Conservation (phyloP, 2,797 vertebrate species). For the Hafferia zeledoni region DNA sequence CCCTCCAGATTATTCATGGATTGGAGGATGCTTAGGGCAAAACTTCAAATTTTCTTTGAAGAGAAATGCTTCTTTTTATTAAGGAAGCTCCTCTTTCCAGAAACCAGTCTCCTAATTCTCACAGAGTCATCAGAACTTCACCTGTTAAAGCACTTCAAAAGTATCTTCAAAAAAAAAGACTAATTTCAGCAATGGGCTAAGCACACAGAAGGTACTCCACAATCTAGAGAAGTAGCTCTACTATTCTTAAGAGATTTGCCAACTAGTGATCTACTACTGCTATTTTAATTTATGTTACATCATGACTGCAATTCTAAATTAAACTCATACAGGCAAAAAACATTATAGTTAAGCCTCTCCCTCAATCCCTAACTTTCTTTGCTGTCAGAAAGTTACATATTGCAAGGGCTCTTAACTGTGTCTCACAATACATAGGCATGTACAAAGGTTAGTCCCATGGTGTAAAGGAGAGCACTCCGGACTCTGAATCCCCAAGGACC, state of each 20-base stretch:
- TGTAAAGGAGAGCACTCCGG: too few relatives aligned
- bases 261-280: not conserved
- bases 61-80: not conserved
- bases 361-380: not conserved
- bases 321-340: conserved; percentile 15
- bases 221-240: not conserved
- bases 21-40: not conserved
- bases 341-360: not conserved
- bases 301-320: conserved; percentile 39
- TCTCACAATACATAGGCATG: not conserved
- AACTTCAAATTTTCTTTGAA: not conserved
- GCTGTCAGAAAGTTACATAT: not conserved
- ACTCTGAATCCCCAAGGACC: too few relatives aligned
- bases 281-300: conserved; percentile 41
- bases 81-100: not conserved
- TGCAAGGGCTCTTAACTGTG: not conserved
- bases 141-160: not conserved
- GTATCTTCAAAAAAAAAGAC: not conserved
- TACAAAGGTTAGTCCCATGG: not conserved
- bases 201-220: not conserved
- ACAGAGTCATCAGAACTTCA: not conserved
- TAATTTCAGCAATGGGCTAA: conserved; percentile 9
- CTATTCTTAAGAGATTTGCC: not conserved
- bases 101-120: not conserved
- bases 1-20: not conserved